Evolutionary conservation across 2,797 vertebrate species (phyloP), one percentile per base, ranked within the genome.

Genomic region (Mionectes olivaceus): DNA sequence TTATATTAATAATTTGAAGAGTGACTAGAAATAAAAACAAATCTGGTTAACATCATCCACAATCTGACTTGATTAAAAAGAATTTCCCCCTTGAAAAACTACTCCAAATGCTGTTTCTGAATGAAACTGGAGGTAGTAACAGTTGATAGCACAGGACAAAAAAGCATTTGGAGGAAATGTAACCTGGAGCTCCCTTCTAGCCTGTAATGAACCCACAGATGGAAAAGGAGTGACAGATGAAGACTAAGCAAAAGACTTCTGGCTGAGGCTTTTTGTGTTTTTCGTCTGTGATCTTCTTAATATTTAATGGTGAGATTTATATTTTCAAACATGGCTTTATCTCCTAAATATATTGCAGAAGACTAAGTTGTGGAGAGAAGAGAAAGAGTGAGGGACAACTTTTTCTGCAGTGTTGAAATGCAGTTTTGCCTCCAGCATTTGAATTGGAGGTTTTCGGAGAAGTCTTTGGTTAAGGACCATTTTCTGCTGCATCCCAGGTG

Each of bases 1-100:
- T 82, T 49, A 59, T 61, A 84, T 76, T 87, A 90, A 90, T 95
- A 63, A 84, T 88, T 83, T 59, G 69, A 83, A 90, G 85, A 96
- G 64, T 59, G 60, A 83, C 77, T 90, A 44, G 85, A 75, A 88
- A 68, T 77, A 53, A 96, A 92, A 94, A 9, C 78, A 90, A 82
- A 95, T 92, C 90, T 93, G 74, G 47, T 90, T 90, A 92, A 73
- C 73, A 64, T 92, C 53, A 83, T 80, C 63, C 49, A 32, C 11
- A 6, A 93, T 33, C 74, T 61, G 53, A 93, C 56, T 90, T 95
- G 81, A 89, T 87, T 83, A 90, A 95, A 87, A 93, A 83, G 32
- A 55, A 73, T 93, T 85, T 87, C 17, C 28, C 27, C 52, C 33
- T 86, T 81, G 57, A 85, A 96, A 92, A 85, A 37, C 27, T 43